phyloP scores from a whole-genome alignment of 2,113 vertebrate genomes.

The Siniperca knerii region DNA sequence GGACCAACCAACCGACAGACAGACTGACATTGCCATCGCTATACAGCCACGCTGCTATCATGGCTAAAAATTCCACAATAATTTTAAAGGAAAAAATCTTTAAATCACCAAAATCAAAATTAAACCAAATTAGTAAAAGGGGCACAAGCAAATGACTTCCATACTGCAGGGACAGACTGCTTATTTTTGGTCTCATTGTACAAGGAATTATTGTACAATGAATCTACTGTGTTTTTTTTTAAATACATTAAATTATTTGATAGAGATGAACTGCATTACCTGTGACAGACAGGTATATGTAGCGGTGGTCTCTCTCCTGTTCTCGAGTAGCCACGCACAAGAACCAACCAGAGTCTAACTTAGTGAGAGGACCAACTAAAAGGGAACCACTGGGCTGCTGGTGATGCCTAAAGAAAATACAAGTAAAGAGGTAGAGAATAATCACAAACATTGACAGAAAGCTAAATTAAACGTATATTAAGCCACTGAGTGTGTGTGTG shows the following conservation, averaged over 20 bases:
- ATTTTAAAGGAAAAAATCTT: too few species aligned
- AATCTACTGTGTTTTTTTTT: background rate
- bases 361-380: conserved; percentile 84
- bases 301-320: conserved; percentile 80
- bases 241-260: background rate
- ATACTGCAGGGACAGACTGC: background rate
- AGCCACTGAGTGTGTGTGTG: background rate
- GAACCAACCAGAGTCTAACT: conserved; percentile 88
- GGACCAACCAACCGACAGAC: background rate
- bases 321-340: conserved; percentile 85
- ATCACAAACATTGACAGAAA: background rate
- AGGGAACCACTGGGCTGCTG: conserved; percentile 90
- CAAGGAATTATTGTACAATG: background rate
- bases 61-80: too few species aligned
- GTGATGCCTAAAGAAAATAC: conserved; percentile 82
- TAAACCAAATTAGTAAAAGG: too few species aligned
- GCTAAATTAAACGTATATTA: background rate
- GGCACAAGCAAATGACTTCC: background rate
- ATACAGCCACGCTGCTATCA: too few species aligned
- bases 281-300: conserved; percentile 88
- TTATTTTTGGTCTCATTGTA: background rate
- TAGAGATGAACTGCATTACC: conserved; percentile 75
- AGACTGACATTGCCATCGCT: background rate
- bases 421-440: background rate
- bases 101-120: too few species aligned